Evolutionary conservation across 2,113 vertebrate species (phyloP), one percentile per base, ranked within the genome.

Genomic region (Paraplagusia blochii): DNA sequence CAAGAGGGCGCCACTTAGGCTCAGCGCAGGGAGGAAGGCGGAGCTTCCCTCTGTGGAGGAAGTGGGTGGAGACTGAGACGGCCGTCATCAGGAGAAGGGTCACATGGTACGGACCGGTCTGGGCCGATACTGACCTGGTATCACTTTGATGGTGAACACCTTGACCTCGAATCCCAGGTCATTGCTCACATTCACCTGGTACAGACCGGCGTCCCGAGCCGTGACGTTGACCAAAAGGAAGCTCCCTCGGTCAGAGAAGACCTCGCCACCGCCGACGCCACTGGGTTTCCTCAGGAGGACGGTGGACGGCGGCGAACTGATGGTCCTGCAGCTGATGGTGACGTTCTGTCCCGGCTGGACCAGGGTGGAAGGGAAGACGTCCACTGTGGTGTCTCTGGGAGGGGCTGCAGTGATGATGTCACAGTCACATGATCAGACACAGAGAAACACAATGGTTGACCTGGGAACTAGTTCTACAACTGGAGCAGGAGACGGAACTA

Each of bases 101-200:
- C 22, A 29, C 22, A 29, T 29, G 22, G 22, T 29, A 29, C 22
- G 22, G 2, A 4, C 22, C 6, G 22, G 2, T 29, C 22, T 29
- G 22, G 15, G 6, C 22, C 22, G 2, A 6, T 29, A 29, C 83
- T 76, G 50, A 90, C 89, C 85, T 67, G 60, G 76, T 46, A 91
- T 77, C 46, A 91, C 90, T 1, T 59, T 84, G 63, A 91, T 76
- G 46, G 43, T 80, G 84, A 91, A 88, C 14, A 70, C 53, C 29
- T 74, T 62, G 4, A 83, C 71, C 66, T 91, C 69, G 58, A 46
- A 84, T 1, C 90, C 90, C 10, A 90, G 76, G n/a, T 68, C 29
- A 22, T 90, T 92, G 69, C 76, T 87, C 52, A 88, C 82, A 3
- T 88, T 92, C 74, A 92, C 77, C 79, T 84, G 89, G 69, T 92